Base-by-base conservation (phyloP, 2,888 invertebrate genomes). In the Adela reaumurella region DNA sequence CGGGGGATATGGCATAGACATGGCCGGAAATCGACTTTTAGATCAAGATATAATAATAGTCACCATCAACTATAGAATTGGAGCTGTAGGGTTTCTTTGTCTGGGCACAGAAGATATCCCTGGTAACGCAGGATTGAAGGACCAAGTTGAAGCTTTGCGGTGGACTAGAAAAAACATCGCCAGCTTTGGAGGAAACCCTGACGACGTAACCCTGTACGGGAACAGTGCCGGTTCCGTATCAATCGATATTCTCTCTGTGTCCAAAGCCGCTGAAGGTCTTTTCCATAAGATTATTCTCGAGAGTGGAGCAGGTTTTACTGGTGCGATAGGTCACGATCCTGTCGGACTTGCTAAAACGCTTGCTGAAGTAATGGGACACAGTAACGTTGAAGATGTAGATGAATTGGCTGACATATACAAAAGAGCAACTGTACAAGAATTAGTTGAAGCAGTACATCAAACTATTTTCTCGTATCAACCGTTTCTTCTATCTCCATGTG, bases 181-280 rank as follows among this genome's bases (percentile, higher is more conserved):
- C 6, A 62, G 59, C 8, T 80, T 80, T 49, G 74, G 77, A 1
- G 80, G 80, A 1, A 73, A 79, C 28, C 45, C 48, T 17, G 45
- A 44, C n/a, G 19, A 28, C 19, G 35, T 48, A 2, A 48, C 48
- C 3, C 6, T 48, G 17, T 48, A 48, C 28, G 48, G 48, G 10
- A 43, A 41, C 19, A 48, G 48, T 17, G 44, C 45, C 19, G 44
- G 45, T 14, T 28, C 35, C 2, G 19, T 18, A 10, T 41, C 24
- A 11, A 17, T 35, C 3, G 35, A 48, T 6, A n/a, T 19, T 2
- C 19, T 48, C 2, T 5, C 43, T 8, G 5, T 48, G 35, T 29
- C 35, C n/a, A n/a, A 19, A 1, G 48, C 19, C 4, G 17, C 48
- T 2, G 41, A 48, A 16, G 48, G 41, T 14, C 45, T 48, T 10